Evolutionary conservation across 2,888 invertebrate species (phyloP), one percentile per base, ranked within the genome.

Genomic region (Lapara coniferarum): DNA sequence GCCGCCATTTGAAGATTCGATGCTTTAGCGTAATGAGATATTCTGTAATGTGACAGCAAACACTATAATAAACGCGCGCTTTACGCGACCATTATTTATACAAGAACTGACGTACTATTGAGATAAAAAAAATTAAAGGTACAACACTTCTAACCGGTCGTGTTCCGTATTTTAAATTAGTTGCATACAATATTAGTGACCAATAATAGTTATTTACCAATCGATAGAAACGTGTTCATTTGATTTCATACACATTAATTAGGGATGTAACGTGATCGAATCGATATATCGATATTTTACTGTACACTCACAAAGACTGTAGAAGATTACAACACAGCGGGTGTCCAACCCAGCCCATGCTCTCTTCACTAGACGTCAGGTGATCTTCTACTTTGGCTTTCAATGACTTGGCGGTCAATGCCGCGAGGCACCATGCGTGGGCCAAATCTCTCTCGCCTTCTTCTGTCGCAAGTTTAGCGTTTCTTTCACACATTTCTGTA

Each of bases 1-100:
- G 98, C 98, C 5, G 98, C 97, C 89, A 98, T 99, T 92, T 99
- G 99, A 16, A 98, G 94, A 87, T 99, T 98, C 8, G 96, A 95
- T 68, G 96, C 95, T 75, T 95, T 95, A 0, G 97, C 97, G 85
- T 97, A 98, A 88, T 97, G 97, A 66, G 95, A 94, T 82, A 97
- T 97, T 85, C 97, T 97, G 89, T 73, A 72, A 52, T 13, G 44
- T 0, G 7, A 37, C 37, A 37, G 7, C 37, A 37, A 37, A 37
- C 5, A 37, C 5, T 37, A 7, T 37, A 37, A 37, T 37, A 37
- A 37, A 37, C 37, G 8, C 37, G 5, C 5, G 8, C 8, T 37
- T 37, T 37, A 37, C 8, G 8, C 7, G 7, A 37, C 8, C 5
- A 37, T 37, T 37, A 37, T 37, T 37, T 37, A 37, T 37, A 37